phyloP scores from a whole-genome alignment of 2,888 invertebrate genomes.

The Acanthosoma haemorrhoidale region DNA sequence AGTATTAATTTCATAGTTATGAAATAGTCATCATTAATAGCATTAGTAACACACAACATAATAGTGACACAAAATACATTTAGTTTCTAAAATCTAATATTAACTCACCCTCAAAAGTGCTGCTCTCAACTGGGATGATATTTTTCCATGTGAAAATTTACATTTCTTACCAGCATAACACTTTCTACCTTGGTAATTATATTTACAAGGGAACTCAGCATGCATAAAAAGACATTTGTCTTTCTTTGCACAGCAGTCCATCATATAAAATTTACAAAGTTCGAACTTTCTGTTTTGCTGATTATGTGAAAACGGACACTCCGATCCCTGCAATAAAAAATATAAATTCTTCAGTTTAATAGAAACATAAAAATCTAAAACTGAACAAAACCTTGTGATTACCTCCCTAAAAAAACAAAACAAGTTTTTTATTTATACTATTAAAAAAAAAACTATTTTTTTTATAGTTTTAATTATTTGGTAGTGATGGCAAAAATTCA shows the following conservation, averaged over 20 bases:
- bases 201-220: slow-evolving; percentile 95
- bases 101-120: slow-evolving; percentile 19
- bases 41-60: no score
- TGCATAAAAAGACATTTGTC: slow-evolving; percentile 96
- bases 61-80: no score
- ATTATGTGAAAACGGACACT: slow-evolving; percentile 82
- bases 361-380: slow-evolving; percentile 17
- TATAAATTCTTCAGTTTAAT: slow-evolving; percentile 15
- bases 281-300: slow-evolving; percentile 81
- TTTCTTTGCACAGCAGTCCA: slow-evolving; percentile 91
- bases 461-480: no score
- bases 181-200: slow-evolving; percentile 85
- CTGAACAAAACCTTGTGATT: no score
- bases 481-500: no score
- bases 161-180: slow-evolving; percentile 73
- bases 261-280: slow-evolving; percentile 92
- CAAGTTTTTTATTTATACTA: no score
- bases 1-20: no score
- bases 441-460: no score
- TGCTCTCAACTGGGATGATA: slow-evolving; percentile 67
- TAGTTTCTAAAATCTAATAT: not conserved
- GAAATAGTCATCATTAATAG: no score
- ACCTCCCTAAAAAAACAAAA: no score
- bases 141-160: slow-evolving; percentile 87
- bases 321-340: slow-evolving; percentile 56